Evolutionary conservation across 1,140 invertebrate genomes (phyloP).

Genomic region (Polypedilum pembai): DNA sequence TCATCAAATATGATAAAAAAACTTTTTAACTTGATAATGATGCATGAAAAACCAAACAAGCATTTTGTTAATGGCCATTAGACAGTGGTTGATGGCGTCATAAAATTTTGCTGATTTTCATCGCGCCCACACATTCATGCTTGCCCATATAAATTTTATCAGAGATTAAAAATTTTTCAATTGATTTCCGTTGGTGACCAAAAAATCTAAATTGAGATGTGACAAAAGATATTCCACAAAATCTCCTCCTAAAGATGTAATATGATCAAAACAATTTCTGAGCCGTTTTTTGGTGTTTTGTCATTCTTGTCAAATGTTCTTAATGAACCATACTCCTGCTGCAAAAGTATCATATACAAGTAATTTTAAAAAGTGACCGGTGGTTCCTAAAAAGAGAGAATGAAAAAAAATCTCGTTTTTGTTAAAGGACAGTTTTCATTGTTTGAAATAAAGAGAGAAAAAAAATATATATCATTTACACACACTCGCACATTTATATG

Average conservation of each 20-base stretch:
- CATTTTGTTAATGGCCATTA: background rate
- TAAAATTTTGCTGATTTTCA: conserved; percentile 12
- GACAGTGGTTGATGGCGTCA: background rate
- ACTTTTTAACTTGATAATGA: background rate
- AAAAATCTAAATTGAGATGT: too few relatives aligned
- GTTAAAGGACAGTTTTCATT: background rate
- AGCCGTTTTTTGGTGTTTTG: background rate
- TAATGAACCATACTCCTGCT: conserved; percentile 7
- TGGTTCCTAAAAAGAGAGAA: background rate
- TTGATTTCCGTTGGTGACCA: too few relatives aligned
- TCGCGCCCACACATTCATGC: background rate
- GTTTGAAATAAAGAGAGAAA: too few relatives aligned
- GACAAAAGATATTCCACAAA: too few relatives aligned
- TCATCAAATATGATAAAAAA: background rate
- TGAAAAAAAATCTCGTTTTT: conserved; percentile 9
- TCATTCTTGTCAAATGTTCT: background rate
- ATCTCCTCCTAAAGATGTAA: too few relatives aligned
- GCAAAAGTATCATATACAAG: conserved; percentile 5
- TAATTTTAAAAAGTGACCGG: conserved; percentile 15
- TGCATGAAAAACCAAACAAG: background rate
- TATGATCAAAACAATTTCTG: background rate
- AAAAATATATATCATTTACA: background rate
- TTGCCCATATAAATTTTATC: too few relatives aligned
- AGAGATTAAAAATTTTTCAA: too few relatives aligned
- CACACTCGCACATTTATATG: background rate